These are phyloP conservation scores for Temnothorax rugatulus DNA, from an alignment of 2,888 invertebrate species.

Conservation along the genomic window DNA sequence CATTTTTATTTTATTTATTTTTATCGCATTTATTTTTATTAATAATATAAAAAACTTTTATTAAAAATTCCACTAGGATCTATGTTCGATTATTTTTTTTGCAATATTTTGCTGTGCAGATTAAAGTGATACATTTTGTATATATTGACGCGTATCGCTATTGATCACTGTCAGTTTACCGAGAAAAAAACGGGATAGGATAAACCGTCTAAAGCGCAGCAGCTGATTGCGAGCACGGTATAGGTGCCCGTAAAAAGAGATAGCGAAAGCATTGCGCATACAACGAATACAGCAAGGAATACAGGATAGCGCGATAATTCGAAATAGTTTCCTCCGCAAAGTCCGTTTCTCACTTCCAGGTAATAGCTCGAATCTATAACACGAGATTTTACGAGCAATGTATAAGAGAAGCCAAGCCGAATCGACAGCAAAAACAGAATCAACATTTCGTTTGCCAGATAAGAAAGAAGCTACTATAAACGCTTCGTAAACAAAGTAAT, in stretches of 20 bases:
- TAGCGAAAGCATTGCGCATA: constrained; percentile 16
- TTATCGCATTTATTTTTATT: neutral
- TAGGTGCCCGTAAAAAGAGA: constrained; percentile 19
- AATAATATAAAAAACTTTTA: neutral
- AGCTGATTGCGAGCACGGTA: constrained; percentile 40
- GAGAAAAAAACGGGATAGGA: constrained; percentile 22
- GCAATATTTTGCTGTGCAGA: constrained; percentile 18
- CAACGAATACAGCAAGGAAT: constrained; percentile 31
- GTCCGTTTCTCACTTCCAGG: constrained; percentile 19
- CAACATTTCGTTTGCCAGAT: neutral
- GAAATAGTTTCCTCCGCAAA: constrained; percentile 36
- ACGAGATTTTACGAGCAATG: constrained; percentile 19
- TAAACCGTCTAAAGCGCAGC: constrained; percentile 61
- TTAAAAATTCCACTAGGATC: neutral
- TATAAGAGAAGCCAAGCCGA: constrained; percentile 1
- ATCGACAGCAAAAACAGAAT: constrained; percentile 23
- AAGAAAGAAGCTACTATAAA: neutral
- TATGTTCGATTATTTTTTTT: constrained; percentile 14
- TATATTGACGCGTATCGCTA: constrained; percentile 28
- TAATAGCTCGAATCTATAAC: constrained; percentile 33
- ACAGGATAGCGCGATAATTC: constrained; percentile 44
- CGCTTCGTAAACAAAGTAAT: neutral
- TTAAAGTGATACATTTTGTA: constrained; percentile 36
- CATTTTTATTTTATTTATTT: neutral
- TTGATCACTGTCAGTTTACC: constrained; percentile 40